Base-by-base conservation (phyloP, 2,113 vertebrate genomes). In the Argyrosomus japonicus region DNA sequence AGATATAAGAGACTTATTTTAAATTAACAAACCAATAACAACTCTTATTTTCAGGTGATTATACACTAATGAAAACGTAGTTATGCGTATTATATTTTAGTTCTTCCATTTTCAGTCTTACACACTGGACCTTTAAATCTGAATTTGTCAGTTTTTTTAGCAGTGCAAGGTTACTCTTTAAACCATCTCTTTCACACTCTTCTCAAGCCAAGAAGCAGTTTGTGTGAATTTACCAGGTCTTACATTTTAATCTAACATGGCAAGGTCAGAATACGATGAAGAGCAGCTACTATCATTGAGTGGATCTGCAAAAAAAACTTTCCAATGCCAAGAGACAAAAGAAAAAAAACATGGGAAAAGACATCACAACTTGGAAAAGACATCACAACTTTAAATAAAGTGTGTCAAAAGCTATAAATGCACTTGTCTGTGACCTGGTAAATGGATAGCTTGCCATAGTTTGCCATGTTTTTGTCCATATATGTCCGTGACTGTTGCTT, bases 231-330 rank as follows among this genome's bases (percentile, higher is more conserved):
- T 63, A 79, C 75, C 81, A 61, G 12, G 29, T 75, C 36, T 40
- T 40, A 40, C 19, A 29, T 80, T 88, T 53, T 82, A 88, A 82
- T 87, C 54, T 19, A 68, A 77, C 69, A 75, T 27, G 67, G 80
- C 86, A 90, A 90, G 88, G 89, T 88, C 88, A 90, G 18, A 64
- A 54, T 69, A 81, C 75, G 81, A 74, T 81, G 62, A 72, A 71
- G 75, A 78, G 61, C 71, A 64, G 87, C 79, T 77, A 60, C 68
- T 60, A 68, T 83, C 69, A 58, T n/a, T 13, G 56, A 68, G 60
- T 68, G 51, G 57, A 79, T 86, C 74, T 77, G 63, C 72, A 58
- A n/a, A 64, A 70, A 77, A 32, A 81, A 43, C 72, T 80, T 80
- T 58, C 77, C 67, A 53, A 53, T 79, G 40, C 67, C 71, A 74